A percentile compares a stretch with the other conserved stretches of the same genome.
Conservation (phyloP, 2,113 vertebrate genomes). For the Sebastes schlegelii region DNA sequence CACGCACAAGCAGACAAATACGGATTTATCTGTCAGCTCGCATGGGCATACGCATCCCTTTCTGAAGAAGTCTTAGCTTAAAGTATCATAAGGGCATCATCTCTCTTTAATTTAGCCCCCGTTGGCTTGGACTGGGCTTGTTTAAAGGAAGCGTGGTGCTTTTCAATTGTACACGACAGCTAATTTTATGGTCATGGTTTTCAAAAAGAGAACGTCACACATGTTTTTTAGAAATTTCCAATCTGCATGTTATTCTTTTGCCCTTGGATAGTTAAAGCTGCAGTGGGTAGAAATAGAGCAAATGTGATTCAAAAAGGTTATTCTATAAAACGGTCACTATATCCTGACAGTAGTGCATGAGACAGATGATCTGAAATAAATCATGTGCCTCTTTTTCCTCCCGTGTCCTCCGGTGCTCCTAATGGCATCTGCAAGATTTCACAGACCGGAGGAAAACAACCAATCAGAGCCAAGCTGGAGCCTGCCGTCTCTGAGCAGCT, state of each 20-base stretch:
- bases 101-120: constrained; percentile 60
- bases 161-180: constrained; percentile 41
- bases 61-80: constrained; percentile 48
- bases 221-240: constrained; percentile 31
- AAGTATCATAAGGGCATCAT: constrained; percentile 53
- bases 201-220: constrained; percentile 43
- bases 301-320: too few species aligned
- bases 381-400: too few species aligned
- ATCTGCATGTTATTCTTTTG: constrained; percentile 34
- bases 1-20: constrained; percentile 46
- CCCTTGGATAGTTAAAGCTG: constrained; percentile 50
- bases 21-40: constrained; percentile 44
- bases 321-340: too few species aligned
- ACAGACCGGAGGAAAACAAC: too few species aligned
- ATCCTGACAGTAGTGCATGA: too few species aligned
- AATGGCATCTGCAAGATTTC: too few species aligned
- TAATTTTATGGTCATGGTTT: constrained; percentile 63
- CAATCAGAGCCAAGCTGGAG: too few species aligned
- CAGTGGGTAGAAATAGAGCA: too few species aligned
- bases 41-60: constrained; percentile 19
- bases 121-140: constrained; percentile 38
- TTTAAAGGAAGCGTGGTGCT: constrained; percentile 49
- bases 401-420: too few species aligned
- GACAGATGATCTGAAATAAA: too few species aligned
- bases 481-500: too few species aligned